A percentile compares a stretch with the other conserved stretches of the same genome.
phyloP scores from a whole-genome alignment of 64 coral and sea anemone genomes.

The Porites australiensis region DNA sequence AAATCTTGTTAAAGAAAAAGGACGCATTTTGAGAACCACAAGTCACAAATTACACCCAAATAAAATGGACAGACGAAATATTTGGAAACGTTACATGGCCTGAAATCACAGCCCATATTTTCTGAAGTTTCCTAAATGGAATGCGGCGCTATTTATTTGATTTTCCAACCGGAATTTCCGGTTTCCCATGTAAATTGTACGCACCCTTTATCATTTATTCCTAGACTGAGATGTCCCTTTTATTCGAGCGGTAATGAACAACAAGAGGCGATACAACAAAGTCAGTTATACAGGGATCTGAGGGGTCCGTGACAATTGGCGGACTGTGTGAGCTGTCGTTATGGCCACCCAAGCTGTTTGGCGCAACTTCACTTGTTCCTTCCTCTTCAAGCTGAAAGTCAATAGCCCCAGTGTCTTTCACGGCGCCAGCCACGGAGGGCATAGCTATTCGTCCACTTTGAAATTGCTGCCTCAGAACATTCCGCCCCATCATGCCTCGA shows the following conservation, averaged over 20 bases:
- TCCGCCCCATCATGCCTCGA: background rate
- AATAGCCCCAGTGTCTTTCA: background rate
- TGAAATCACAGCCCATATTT: too few species aligned
- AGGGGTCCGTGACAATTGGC: background rate
- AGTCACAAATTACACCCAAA: too few species aligned
- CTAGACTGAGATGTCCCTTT: background rate
- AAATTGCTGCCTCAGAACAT: conserved; percentile 24
- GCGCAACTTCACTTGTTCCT: background rate
- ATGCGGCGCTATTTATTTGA: too few species aligned
- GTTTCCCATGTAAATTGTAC: too few species aligned
- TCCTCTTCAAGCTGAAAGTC: background rate
- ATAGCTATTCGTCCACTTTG: background rate
- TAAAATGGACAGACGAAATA: too few species aligned
- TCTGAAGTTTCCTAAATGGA: too few species aligned
- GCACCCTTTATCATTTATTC: too few species aligned
- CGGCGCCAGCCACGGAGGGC: background rate
- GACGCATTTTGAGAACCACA: too few species aligned
- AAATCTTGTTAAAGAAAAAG: too few species aligned
- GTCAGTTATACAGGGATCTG: background rate
- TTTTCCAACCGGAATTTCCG: too few species aligned
- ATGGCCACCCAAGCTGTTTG: background rate
- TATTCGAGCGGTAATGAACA: background rate
- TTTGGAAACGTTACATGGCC: too few species aligned
- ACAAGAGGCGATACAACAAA: background rate
- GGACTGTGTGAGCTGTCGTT: background rate